Base-by-base conservation (phyloP, 2,797 vertebrate species). In the Centroberyx gerrardi region DNA sequence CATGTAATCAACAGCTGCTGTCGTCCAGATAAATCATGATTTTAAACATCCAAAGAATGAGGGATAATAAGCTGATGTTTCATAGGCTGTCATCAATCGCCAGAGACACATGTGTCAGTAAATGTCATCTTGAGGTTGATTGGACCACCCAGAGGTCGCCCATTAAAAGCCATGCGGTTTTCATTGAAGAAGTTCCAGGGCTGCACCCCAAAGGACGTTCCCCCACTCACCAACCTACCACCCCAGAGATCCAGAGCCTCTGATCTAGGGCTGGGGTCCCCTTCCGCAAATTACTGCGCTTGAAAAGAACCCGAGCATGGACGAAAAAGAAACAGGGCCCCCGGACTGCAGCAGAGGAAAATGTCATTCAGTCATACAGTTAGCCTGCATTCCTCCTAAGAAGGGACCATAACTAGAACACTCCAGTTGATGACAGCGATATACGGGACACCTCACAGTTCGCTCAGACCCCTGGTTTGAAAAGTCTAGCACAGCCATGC, bases 121-220 rank as follows among this genome's bases (percentile, higher is more conserved):
- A 88, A 90, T 92, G 86, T 90, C 89, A 82, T 87, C 78, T 74
- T 65, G 76, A 72, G 82, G 83, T 87, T 93, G 88, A 92, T 79
- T 88, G 88, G 91, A 93, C 93, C 92, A 94, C 91, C 92, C 92
- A 90, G 82, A 84, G 77, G 76, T 82, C 78, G 44, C 71, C 81
- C 87, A 71, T 92, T 90, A 87, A 89, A 90, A 82, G 81, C 78
- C 87, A 88, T 91, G 86, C 69, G 82, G 89, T 90, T 93, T 91
- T 84, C 85, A 94, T 90, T 90, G 87, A 87, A 87, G 82, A 85
- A 85, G 81, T 90, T 91, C 81, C 83, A 84, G 63, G 64, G 62
- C 79, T 81, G 79, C 71, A 83, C 74, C 85, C 87, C 63, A 86
- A 89, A 86, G 85, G 74, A 79, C 42, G 12, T 69, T 74, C 46